These are phyloP conservation scores for Mus minutoides DNA, from an alignment of 2,797 vertebrate genomes.

Conservation along the genomic window DNA sequence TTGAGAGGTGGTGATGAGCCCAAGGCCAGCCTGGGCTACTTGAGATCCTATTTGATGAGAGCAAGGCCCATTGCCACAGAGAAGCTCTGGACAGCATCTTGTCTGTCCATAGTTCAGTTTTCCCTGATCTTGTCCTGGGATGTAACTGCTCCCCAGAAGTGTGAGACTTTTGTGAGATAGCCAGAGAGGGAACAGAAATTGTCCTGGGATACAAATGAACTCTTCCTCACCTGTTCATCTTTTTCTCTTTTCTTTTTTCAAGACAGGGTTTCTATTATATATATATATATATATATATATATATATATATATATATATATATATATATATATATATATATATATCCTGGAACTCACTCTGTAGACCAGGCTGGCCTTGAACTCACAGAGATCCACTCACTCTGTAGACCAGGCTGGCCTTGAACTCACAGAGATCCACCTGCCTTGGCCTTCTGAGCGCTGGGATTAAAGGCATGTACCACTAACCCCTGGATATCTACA, in stretches of 20 bases:
- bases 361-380: neutral
- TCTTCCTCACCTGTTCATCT: neutral
- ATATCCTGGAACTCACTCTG: neutral
- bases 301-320: neutral
- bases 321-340: neutral
- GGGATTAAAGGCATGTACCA: neutral
- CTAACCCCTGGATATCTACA: neutral
- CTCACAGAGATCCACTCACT: neutral
- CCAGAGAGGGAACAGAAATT: constrained; percentile 10
- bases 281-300: neutral
- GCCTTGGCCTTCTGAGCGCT: neutral
- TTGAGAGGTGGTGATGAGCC: neutral
- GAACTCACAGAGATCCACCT: neutral
- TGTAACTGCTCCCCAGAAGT: neutral
- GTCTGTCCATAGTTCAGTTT: neutral
- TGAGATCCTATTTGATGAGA: neutral
- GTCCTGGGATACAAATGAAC: fast-evolving
- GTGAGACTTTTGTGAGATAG: neutral
- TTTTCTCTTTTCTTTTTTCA: neutral
- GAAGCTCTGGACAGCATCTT: neutral
- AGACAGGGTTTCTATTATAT: neutral
- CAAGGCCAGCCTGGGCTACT: neutral
- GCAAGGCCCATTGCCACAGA: neutral
- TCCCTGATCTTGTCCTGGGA: neutral
- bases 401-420: neutral